Conservation (phyloP, 2,888 invertebrate species). For the Trissoscelio sp. region DNA sequence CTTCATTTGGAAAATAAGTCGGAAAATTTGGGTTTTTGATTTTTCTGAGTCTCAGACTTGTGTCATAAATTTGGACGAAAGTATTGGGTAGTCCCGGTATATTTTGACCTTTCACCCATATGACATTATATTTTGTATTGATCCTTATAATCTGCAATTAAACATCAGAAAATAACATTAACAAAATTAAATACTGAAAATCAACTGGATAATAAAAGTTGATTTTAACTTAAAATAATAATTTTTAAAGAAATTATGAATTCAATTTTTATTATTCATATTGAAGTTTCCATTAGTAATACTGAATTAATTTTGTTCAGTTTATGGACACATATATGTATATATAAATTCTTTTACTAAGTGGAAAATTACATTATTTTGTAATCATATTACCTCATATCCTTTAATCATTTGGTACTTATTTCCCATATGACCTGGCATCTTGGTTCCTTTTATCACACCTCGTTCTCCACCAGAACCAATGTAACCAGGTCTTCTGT, state of each 20-base stretch:
- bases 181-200: background rate
- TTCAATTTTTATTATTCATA: no score
- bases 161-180: background rate
- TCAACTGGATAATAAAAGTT: no score
- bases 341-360: background rate
- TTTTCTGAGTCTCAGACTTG: slow-evolving; percentile 87
- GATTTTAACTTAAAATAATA: no score
- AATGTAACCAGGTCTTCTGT: slow-evolving; percentile 95
- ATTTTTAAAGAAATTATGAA: no score
- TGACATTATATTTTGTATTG: slow-evolving; percentile 96
- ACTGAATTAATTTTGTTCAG: no score
- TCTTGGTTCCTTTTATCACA: slow-evolving; percentile 96
- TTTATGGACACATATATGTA: no score
- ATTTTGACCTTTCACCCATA: slow-evolving; percentile 93
- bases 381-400: slow-evolving; percentile 84
- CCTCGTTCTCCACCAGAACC: slow-evolving; percentile 94
- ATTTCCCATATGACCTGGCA: slow-evolving; percentile 99
- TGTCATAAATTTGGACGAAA: slow-evolving; percentile 92
- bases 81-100: slow-evolving; percentile 93
- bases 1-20: slow-evolving; percentile 88
- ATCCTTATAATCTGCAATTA: slow-evolving; percentile 92
- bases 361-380: background rate
- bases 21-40: slow-evolving; percentile 89
- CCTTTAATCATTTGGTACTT: slow-evolving; percentile 84
- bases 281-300: no score